Evolutionary conservation across 2,113 vertebrate species (phyloP), one percentile per base, ranked within the genome.

Genomic region (Psilopogon haemacephalus): DNA sequence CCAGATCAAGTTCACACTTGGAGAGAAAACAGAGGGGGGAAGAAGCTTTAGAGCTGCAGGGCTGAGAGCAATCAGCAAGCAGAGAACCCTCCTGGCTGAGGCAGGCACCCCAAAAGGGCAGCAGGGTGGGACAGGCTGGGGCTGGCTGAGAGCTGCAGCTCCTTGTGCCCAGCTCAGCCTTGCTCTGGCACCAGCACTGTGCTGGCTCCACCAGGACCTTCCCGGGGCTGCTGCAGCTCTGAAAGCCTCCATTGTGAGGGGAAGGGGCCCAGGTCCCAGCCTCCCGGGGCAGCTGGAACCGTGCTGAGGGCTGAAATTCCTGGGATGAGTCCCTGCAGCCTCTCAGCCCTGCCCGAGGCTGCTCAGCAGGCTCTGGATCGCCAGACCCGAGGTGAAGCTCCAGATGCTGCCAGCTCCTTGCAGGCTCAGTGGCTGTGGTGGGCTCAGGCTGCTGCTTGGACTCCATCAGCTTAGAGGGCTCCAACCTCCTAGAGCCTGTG

Each of bases 91-190:
- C 30, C 55, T 7, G 21, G 50, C 65, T 59, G 21, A 19, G 35
- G 40, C 40, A 2, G 60, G 28, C 15, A 1, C 27, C 18, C 15
- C 1, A 8, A 8, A 24, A 4, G 1, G 60, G 35, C 60, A 38
- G 13, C 15, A 15, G 23, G 59, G 23, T 37, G 59, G 13, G 73
- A n/a, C 8, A 2, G 55, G 46, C 73, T 55, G 1, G 12, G 72
- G 35, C 35, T 71, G 67, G 44, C 40, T 0, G 55, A 32, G 44
- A 8, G 48, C 48, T 50, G 48, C 42, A 26, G 63, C 71, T 76
- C 56, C 64, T 33, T 30, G 12, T 11, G 30, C 48, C 63, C 8
- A 0, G 23, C 24, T 16, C 23, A 75, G 75, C 67, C 30, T 52
- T 44, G 42, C 60, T 52, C 26, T 46, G 84, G 60, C 68, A 32